A percentile compares a stretch with the other conserved stretches of the same genome.
Evolutionary conservation across 2,888 invertebrate species (phyloP).

Genomic region (Electrophaes corylata): DNA sequence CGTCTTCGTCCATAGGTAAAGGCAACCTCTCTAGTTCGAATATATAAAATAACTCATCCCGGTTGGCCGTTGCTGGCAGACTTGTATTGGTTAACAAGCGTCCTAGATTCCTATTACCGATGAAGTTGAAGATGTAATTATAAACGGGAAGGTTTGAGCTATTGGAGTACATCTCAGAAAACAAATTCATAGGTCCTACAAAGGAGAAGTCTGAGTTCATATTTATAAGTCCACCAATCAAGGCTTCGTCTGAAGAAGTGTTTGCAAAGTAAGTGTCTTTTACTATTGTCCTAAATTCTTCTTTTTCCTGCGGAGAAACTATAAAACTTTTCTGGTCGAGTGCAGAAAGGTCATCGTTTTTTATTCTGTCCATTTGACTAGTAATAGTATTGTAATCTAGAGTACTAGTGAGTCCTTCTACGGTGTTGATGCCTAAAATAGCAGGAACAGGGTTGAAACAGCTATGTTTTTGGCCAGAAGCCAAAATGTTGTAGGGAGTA

Average conservation of each 20-base stretch:
- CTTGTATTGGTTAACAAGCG: constrained; percentile 70
- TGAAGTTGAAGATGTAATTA: constrained; percentile 70
- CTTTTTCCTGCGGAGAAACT: constrained; percentile 54
- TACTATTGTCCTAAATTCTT: constrained; percentile 58
- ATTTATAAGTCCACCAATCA: constrained; percentile 73
- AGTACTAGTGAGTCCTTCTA: constrained; percentile 79
- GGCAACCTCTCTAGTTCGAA: constrained; percentile 72
- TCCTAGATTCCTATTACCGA: constrained; percentile 72
- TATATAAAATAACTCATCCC: constrained; percentile 72
- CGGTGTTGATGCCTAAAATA: constrained; percentile 81
- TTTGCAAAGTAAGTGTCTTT: constrained; percentile 71
- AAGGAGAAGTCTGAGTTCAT: constrained; percentile 71
- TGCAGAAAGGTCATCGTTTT: constrained; percentile 66
- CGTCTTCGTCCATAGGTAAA: constrained; percentile 70
- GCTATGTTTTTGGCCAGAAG: constrained; percentile 46
- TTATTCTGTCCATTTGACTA: constrained; percentile 68
- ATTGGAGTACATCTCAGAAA: constrained; percentile 66
- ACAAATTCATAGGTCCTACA: constrained; percentile 71
- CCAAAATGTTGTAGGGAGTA: constrained; percentile 73
- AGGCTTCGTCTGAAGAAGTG: constrained; percentile 60
- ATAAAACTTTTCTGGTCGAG: constrained; percentile 62
- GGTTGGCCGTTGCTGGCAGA: constrained; percentile 65
- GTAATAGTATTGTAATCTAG: constrained; percentile 70
- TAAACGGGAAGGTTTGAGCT: constrained; percentile 57
- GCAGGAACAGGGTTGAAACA: constrained; percentile 72